Evolutionary conservation across 2,888 invertebrate genomes (phyloP).

Genomic region (Athetis lepigone): DNA sequence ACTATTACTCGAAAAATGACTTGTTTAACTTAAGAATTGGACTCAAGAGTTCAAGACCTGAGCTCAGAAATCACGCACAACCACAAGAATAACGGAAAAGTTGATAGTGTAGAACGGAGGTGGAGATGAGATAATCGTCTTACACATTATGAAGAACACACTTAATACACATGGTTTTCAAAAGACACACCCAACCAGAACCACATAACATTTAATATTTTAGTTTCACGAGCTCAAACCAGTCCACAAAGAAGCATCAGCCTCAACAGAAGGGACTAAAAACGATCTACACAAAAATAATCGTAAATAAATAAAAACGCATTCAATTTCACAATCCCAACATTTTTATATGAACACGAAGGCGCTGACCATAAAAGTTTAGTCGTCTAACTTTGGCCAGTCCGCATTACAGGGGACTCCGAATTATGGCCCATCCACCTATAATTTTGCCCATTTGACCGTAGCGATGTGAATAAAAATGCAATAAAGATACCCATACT

Average conservation of each 20-base stretch:
- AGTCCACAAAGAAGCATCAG: not conserved
- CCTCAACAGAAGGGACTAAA: slow-evolving; percentile 3
- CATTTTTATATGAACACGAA: slow-evolving; percentile 37
- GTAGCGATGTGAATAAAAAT: slow-evolving; percentile 50
- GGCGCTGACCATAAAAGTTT: slow-evolving; percentile 34
- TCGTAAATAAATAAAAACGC: slow-evolving; percentile 35
- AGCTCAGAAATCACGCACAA: too few species aligned
- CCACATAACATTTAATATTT: not conserved
- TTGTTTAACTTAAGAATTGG: too few species aligned
- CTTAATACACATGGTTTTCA: too few species aligned
- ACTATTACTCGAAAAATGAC: too few species aligned
- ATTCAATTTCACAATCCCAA: slow-evolving; percentile 46
- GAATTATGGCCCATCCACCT: slow-evolving; percentile 43
- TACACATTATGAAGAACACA: not conserved
- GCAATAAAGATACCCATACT: slow-evolving; percentile 52
- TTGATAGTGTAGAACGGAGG: too few species aligned
- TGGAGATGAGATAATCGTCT: too few species aligned
- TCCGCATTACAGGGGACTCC: slow-evolving; percentile 37
- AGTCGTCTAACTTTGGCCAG: slow-evolving; percentile 31
- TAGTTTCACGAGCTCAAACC: not conserved
- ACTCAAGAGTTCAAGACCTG: too few species aligned
- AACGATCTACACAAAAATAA: slow-evolving; percentile 5
- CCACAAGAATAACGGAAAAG: too few species aligned
- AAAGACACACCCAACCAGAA: not conserved
- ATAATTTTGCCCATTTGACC: slow-evolving; percentile 52